Evolutionary conservation across 1,140 invertebrate species (phyloP).

Genomic region (Gryllus bimaculatus): DNA sequence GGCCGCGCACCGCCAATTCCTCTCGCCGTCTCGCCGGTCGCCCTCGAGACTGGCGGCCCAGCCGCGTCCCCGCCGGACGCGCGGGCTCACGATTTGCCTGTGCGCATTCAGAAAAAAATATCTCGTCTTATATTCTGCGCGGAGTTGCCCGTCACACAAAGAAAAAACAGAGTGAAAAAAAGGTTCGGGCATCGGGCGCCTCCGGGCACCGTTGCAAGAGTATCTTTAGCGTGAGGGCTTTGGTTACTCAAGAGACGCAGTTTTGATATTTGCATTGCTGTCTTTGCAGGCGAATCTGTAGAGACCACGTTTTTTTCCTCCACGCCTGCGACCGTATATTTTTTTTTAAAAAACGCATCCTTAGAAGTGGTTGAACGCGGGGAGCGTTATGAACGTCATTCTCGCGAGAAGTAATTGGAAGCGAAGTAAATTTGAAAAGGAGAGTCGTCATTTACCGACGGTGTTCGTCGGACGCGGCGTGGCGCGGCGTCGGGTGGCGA

Average conservation of each 20-base stretch:
- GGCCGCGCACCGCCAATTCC: no score
- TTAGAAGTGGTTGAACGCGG: no score
- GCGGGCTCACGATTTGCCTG: background rate
- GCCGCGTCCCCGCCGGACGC: no score
- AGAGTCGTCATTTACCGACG: conserved; percentile 11
- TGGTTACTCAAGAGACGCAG: background rate
- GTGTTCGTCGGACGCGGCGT: conserved; percentile 33
- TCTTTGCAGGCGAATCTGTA: background rate
- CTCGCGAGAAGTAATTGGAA: background rate
- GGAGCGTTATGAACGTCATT: background rate
- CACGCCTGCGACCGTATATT: background rate
- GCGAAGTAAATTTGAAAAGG: background rate
- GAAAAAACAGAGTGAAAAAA: background rate
- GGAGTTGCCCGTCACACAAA: background rate
- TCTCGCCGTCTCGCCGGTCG: no score
- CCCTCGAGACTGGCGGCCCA: no score
- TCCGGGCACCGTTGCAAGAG: background rate
- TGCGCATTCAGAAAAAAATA: background rate
- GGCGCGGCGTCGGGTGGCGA: conserved; percentile 24
- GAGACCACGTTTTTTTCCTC: background rate
- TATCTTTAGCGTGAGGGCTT: background rate
- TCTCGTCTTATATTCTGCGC: background rate
- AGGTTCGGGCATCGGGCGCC: background rate
- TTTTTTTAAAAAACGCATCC: background rate
- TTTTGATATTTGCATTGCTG: background rate